Conservation (phyloP, 2,888 invertebrate species). For the Sinodicranocentrus sp. region DNA sequence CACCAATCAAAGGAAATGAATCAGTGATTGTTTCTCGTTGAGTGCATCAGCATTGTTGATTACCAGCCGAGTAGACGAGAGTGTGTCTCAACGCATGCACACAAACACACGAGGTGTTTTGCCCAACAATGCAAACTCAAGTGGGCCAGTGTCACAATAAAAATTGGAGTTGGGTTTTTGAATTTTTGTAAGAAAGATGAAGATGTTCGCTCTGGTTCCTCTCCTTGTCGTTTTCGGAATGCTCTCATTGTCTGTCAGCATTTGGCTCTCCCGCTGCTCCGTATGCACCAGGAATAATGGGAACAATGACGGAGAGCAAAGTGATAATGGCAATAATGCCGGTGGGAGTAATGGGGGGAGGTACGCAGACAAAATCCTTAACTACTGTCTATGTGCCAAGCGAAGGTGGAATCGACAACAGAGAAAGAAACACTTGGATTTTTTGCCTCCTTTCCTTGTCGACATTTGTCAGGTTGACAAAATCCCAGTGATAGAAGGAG, state of each 20-base stretch:
- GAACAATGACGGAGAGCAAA: not conserved
- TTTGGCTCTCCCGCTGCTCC: conserved; percentile 69
- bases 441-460: conserved; percentile 51
- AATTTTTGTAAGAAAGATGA: conserved; percentile 33
- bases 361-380: conserved; percentile 52
- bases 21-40: conserved; percentile 43
- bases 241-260: conserved; percentile 69
- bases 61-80: not conserved
- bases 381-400: conserved; percentile 61
- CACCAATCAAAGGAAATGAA: conserved; percentile 50
- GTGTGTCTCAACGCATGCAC: not conserved
- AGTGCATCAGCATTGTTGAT: conserved; percentile 9
- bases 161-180: conserved; percentile 10
- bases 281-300: conserved; percentile 25
- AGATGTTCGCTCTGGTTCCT: conserved; percentile 70
- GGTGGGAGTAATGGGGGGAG: conserved; percentile 2
- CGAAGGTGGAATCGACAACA: conserved; percentile 38
- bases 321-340: conserved; percentile 1
- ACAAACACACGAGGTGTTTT: not conserved
- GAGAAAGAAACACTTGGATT: conserved; percentile 57
- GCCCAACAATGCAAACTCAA: not conserved
- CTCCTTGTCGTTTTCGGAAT: conserved; percentile 70
- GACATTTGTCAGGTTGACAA: conserved; percentile 59
- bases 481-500: too few relatives aligned
- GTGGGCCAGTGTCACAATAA: conserved; percentile 6